These are phyloP conservation scores for Cheilosia vernalis DNA, from an alignment of 2,888 invertebrate species.

Conservation along the genomic window DNA sequence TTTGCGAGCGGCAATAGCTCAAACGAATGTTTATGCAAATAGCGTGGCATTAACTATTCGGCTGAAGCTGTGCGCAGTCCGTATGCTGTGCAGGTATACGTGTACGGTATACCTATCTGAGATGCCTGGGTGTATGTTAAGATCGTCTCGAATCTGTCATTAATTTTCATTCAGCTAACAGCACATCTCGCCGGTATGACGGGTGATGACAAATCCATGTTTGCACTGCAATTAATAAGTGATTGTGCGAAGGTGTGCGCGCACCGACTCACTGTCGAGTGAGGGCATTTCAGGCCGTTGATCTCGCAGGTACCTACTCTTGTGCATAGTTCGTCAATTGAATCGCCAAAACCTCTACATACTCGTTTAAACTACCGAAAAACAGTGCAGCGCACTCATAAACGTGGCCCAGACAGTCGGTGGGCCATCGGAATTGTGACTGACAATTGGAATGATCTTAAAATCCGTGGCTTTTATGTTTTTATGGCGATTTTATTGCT, in stretches of 20 bases:
- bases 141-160: slow-evolving; percentile 69
- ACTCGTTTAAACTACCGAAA: neutral
- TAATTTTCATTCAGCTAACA: slow-evolving; percentile 71
- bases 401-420: neutral
- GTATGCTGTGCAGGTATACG: slow-evolving; percentile 16
- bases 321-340: slow-evolving; percentile 4
- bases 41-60: slow-evolving; percentile 67
- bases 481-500: slow-evolving; percentile 60
- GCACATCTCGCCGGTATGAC: slow-evolving; percentile 54
- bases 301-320: slow-evolving; percentile 15
- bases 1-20: slow-evolving; percentile 67
- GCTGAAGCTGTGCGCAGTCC: slow-evolving; percentile 23
- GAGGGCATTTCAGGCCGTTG: slow-evolving; percentile 58
- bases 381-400: neutral
- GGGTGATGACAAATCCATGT: slow-evolving; percentile 70
- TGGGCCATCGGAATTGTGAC: slow-evolving; percentile 23
- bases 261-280: slow-evolving; percentile 9
- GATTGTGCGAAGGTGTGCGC: slow-evolving; percentile 60
- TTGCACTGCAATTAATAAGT: slow-evolving; percentile 69
- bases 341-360: slow-evolving; percentile 1
- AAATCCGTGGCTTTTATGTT: slow-evolving; percentile 43
- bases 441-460: slow-evolving; percentile 41
- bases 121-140: slow-evolving; percentile 15
- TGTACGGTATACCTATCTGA: neutral
- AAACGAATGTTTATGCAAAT: slow-evolving; percentile 75